Percentiles rank a stretch among this genome's conserved stretches.
Evolutionary conservation across 2,888 invertebrate species (phyloP).

Genomic region (Meiosimyza decipiens): DNA sequence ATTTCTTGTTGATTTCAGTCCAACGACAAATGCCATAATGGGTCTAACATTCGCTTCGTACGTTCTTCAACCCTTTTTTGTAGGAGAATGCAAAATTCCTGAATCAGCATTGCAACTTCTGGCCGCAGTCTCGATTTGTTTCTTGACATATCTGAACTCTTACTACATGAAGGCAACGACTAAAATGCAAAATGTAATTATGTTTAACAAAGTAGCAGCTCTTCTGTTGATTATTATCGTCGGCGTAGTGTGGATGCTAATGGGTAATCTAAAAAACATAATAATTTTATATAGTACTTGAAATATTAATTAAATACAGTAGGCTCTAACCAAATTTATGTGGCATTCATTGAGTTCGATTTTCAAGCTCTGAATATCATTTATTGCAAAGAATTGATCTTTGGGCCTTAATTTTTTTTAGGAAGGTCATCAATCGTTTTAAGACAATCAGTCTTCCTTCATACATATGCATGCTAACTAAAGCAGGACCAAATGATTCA

Average conservation of each 20-base stretch:
- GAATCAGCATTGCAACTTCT: slow-evolving; percentile 77
- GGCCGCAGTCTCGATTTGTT: slow-evolving; percentile 85
- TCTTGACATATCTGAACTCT: slow-evolving; percentile 89
- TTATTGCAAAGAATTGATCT: background rate
- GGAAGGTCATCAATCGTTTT: no score
- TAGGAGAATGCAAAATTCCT: slow-evolving; percentile 76
- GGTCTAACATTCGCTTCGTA: slow-evolving; percentile 94
- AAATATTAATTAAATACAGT: background rate
- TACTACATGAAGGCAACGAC: slow-evolving; percentile 89
- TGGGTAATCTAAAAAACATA: slow-evolving; percentile 69
- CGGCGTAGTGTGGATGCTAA: slow-evolving; percentile 79
- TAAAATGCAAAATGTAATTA: slow-evolving; percentile 89
- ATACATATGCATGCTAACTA: no score
- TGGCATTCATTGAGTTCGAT: background rate
- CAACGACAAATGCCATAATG: slow-evolving; percentile 97
- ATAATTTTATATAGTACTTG: background rate
- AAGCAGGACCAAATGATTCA: no score
- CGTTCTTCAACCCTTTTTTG: slow-evolving; percentile 88
- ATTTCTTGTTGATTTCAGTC: slow-evolving; percentile 70
- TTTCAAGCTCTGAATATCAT: background rate
- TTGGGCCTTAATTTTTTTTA: background rate
- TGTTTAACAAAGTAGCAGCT: slow-evolving; percentile 91
- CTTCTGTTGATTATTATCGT: slow-evolving; percentile 84
- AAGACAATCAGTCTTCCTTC: no score
- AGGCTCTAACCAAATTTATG: no score